Evolutionary conservation across 2,113 vertebrate genomes (phyloP), one percentile per base, ranked within the genome.

Genomic region (Illadopsis cleaveri): DNA sequence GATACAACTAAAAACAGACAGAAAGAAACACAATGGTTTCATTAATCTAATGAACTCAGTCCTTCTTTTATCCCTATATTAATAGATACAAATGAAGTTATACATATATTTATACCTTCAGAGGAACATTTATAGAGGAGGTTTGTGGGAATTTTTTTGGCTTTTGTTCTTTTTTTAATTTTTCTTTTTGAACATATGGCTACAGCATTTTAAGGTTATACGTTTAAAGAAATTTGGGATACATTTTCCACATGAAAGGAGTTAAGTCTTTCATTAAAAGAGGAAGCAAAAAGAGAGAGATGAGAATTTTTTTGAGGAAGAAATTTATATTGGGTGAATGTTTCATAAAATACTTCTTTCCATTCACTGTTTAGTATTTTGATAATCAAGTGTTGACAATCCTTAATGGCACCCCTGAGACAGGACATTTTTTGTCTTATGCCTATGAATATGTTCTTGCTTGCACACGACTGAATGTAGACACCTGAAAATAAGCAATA

Each of bases 71-170:
- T 33, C 10, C 6, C 12, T 42, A 23, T 5, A 30, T 40, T 53
- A 23, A 31, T 27, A 53, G 11, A 9, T 40, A 20, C 4, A 45
- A 45, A 33, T 27, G 5, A 50, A 37, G 8, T 30, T 28, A 15
- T 48, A 16, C 19, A 19, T 20, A 40, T 12, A 15, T 2, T 23
- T 30, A 12, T 44, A 9, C 3, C 2, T 47, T 73, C 35, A 79
- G 9, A 83, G 5, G 0, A 80, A 3, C 6, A 80, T 10, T 4
- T 45, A 6, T 11, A 38, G 10, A 77, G 1, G 1, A 3, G 18
- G 22, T n/a, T 65, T 65, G 19, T 12, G 3, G 7, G 0, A 0
- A 15, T 31, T 35, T 8, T 3, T 9, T 58, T 71, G 50, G 12
- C 2, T 83, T 61, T 33, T 47, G 5, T 22, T 42, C 3, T 61